phyloP scores from a whole-genome alignment of 2,888 invertebrate genomes.

The Synanthedon tipuliformis region DNA sequence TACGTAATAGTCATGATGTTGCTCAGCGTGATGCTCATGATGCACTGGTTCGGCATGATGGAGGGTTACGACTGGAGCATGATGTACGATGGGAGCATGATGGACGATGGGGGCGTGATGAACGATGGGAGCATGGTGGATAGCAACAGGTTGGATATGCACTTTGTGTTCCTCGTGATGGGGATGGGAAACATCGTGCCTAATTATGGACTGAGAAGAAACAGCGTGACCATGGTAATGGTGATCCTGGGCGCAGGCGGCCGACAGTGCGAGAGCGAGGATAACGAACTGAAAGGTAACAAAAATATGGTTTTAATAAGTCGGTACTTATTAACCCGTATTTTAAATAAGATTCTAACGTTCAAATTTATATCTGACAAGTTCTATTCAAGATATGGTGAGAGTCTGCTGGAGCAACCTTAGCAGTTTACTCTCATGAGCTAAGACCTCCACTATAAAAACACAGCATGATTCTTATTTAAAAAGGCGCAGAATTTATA shows the following conservation, averaged over 20 bases:
- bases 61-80: slow-evolving; percentile 8
- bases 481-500: no score
- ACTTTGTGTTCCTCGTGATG: slow-evolving; percentile 5
- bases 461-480: no score
- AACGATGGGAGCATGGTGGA: slow-evolving; percentile 4
- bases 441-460: no score
- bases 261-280: slow-evolving; percentile 11
- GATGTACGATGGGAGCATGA: slow-evolving; percentile 2
- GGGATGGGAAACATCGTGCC: slow-evolving; percentile 14
- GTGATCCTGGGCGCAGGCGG: slow-evolving; percentile 19
- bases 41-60: slow-evolving; percentile 4
- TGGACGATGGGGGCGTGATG: slow-evolving; percentile 11
- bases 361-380: no score
- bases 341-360: no score
- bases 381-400: no score
- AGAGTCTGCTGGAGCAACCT: no score
- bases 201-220: slow-evolving; percentile 24
- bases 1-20: slow-evolving; percentile 36
- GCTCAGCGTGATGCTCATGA: slow-evolving; percentile 18
- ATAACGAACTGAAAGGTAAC: slow-evolving; percentile 7
- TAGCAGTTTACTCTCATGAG: no score
- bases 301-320: no score
- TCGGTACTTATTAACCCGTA: no score
- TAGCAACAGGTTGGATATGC: slow-evolving; percentile 1
- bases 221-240: slow-evolving; percentile 16